Base-by-base conservation (phyloP, 2,888 invertebrate genomes). In the Xestia c-nigrum region DNA sequence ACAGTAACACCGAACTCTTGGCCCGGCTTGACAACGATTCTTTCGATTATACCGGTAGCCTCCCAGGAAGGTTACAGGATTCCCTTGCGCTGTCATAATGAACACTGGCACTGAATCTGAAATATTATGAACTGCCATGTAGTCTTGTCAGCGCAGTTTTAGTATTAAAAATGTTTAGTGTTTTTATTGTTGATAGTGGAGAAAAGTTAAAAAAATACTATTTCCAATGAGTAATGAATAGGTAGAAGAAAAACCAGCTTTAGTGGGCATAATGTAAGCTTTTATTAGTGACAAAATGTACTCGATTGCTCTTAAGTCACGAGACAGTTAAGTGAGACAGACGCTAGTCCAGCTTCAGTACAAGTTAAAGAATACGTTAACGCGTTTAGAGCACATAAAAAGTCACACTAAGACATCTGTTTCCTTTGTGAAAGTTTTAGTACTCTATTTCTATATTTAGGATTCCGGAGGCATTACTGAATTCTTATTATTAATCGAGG, bases 61-160 rank as follows among this genome's bases (percentile, higher is more conserved):
- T n/a, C 83, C 83, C 0, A 78, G 3, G 19, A 65, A 21, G 0
- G 76, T 64, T 2, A 82, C 74, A 16, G 72, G 81, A 47, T 85
- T 84, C n/a, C 85, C 85, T 16, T 55, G 24, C 63, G 9, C 72
- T 0, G 81, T 85, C 0, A 0, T 38, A 2, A 73, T 50, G 10
- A 74, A 84, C 21, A 57, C 0, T 14, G 83, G 83, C 12, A 16
- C 19, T 7, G 6, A 7, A 43, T 0, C 81, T 84, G 69, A 61
- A 78, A 84, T 5, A 55, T 21, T 40, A 76, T 12, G 9, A 55
- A 55, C 10, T 55, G 9, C 55, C 55, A n/a, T n/a, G 38, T 79
- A 78, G 63, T 47, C 0, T 12, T 52, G 19, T 50, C 16, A 47
- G 10, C 31, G 21, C 16, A 24, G 12, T 67, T 12, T 3, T 10